phyloP scores from a whole-genome alignment of 2,888 invertebrate species.

The Xanthia togata region DNA sequence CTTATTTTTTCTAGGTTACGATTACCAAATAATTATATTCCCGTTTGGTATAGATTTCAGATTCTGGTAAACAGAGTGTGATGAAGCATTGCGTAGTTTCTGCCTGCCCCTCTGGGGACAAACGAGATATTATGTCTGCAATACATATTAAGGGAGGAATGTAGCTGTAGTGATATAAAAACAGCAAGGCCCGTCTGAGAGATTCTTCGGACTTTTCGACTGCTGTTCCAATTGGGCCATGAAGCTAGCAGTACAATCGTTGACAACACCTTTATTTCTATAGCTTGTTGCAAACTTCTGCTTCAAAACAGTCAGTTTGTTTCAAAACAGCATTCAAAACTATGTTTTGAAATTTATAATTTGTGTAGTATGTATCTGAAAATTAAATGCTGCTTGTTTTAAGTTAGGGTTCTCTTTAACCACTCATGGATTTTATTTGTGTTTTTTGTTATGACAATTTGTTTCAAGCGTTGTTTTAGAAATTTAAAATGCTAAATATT shows the following conservation, averaged over 20 bases:
- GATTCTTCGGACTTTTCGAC: not conserved
- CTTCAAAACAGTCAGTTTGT: not conserved
- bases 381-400: not conserved
- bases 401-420: not conserved
- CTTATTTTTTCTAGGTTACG: not conserved
- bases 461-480: not conserved
- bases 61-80: not conserved
- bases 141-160: not conserved
- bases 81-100: not conserved
- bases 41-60: not conserved
- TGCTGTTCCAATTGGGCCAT: not conserved
- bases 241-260: not conserved
- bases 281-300: not conserved
- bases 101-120: not conserved
- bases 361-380: conserved; percentile 18
- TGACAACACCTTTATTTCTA: not conserved
- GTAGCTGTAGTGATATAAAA: not conserved
- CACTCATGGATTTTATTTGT: not conserved
- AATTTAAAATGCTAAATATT: not conserved
- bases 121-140: not conserved
- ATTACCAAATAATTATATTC: conserved; percentile 1
- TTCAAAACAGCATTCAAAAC: conserved; percentile 19
- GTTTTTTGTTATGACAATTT: not conserved
- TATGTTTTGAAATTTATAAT: not conserved
- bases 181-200: no score